phyloP scores from a whole-genome alignment of 1,140 invertebrate genomes.

The Macrobrachium rosenbergii region DNA sequence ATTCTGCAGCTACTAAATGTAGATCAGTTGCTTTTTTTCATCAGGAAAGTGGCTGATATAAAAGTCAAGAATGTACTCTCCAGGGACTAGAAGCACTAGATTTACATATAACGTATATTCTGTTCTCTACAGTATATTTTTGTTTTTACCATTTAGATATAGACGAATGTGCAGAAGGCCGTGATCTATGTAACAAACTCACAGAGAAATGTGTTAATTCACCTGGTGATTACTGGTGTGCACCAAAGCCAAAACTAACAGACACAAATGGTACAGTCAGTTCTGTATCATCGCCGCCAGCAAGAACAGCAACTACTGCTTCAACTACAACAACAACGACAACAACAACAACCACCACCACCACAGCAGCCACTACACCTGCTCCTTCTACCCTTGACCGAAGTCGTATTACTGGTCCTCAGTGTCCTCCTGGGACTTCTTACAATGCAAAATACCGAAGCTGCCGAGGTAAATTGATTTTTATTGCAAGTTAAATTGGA shows the following conservation, averaged over 20 bases:
- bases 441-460: conserved; percentile 6
- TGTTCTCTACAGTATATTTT: background rate
- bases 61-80: no score
- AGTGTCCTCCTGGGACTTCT: conserved; percentile 43
- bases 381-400: conserved; percentile 33
- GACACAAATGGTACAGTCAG: no score
- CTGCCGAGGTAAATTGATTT: conserved; percentile 45
- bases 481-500: background rate
- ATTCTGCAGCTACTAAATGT: no score
- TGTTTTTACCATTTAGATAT: conserved; percentile 72
- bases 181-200: conserved; percentile 66
- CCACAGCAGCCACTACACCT: conserved; percentile 22
- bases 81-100: no score
- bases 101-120: background rate
- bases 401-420: conserved; percentile 2
- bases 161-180: conserved; percentile 74
- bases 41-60: no score
- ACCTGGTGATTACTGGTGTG: conserved; percentile 70
- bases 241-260: conserved; percentile 40
- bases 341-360: conserved; percentile 5
- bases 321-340: background rate
- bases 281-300: no score
- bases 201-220: conserved; percentile 69
- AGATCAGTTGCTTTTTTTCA: no score
- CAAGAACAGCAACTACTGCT: background rate